Evolutionary conservation across 2,113 vertebrate species (phyloP), one percentile per base, ranked within the genome.

Genomic region (Coptodon bakossiorum): DNA sequence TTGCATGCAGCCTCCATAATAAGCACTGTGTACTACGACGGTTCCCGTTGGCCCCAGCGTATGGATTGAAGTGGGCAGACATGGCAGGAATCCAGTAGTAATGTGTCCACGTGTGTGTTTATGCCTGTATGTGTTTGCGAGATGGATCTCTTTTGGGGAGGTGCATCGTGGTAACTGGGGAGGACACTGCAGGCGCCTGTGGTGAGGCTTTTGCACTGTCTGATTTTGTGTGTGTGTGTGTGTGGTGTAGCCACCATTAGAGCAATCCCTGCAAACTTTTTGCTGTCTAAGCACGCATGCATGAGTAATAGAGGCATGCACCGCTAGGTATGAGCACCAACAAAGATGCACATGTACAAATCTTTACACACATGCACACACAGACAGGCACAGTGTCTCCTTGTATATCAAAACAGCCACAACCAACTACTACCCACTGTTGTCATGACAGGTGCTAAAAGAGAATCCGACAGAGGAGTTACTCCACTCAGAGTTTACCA

Each of bases 11-110:
- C 82, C 81, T 89, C 88, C 82, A 31, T 91, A 94, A 95, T 94
- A 86, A 94, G 91, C 79, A 63, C 89, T 91, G 90, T 90, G 90
- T 88, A 56, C 81, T 76, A 38, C 90, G 78, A 43, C 22, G 12
- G 83, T 38, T 88, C 88, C 85, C 85, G 48, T 88, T 48, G 79
- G 89, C 81, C 61, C 82, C 73, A 81, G 90, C 7, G 6, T 92
- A 90, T 91, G 83, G 88, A 95, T 91, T 93, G 88, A 94, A 95
- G 93, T 91, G 92, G 91, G 91, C 73, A 92, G 88, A 93, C 88
- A 38, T 93, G 94, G 92, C 90, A 83, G 80, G 29, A 29, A 5
- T 94, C 90, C 93, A 94, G 91, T 34, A 78, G 92, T 88, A 87
- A 88, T 91, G 86, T 73, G 56, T 91, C 24, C 52, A 3, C 79